A percentile compares a stretch with the other conserved stretches of the same genome.
These are phyloP conservation scores for Rhopalosiphum padi DNA, from an alignment of 1,140 invertebrate genomes.

Conservation along the genomic window DNA sequence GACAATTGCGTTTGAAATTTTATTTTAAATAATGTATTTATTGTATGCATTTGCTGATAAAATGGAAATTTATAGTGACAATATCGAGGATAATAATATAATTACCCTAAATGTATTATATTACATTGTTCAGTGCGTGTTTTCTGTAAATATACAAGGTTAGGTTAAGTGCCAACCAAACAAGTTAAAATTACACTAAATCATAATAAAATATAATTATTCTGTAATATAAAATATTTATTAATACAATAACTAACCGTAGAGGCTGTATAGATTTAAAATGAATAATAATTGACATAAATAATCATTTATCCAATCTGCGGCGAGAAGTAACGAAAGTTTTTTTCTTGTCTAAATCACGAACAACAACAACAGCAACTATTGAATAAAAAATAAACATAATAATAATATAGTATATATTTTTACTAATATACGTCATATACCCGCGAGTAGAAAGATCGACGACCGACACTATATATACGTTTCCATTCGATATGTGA, in stretches of 20 bases:
- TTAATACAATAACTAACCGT: not conserved
- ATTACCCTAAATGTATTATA: too few relatives aligned
- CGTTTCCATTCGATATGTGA: not conserved
- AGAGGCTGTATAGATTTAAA: not conserved
- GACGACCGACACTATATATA: not conserved
- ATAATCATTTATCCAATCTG: not conserved
- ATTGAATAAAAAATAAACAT: not conserved
- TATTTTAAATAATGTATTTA: too few relatives aligned
- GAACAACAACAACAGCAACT: not conserved
- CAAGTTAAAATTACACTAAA: too few relatives aligned
- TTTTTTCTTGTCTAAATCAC: not conserved
- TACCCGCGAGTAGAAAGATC: not conserved
- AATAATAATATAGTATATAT: not conserved
- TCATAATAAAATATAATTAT: not conserved
- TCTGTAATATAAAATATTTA: not conserved
- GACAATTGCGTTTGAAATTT: not conserved
- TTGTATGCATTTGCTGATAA: too few relatives aligned
- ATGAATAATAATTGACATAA: not conserved
- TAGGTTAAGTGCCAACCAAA: too few relatives aligned
- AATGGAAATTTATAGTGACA: too few relatives aligned
- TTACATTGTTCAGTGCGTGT: too few relatives aligned
- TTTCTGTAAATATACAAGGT: too few relatives aligned
- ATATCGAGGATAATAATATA: too few relatives aligned
- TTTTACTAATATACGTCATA: not conserved
- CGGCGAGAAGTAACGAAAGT: not conserved